Conservation (phyloP, 2,888 invertebrate species). For the Agonopterix alstromeriana region DNA sequence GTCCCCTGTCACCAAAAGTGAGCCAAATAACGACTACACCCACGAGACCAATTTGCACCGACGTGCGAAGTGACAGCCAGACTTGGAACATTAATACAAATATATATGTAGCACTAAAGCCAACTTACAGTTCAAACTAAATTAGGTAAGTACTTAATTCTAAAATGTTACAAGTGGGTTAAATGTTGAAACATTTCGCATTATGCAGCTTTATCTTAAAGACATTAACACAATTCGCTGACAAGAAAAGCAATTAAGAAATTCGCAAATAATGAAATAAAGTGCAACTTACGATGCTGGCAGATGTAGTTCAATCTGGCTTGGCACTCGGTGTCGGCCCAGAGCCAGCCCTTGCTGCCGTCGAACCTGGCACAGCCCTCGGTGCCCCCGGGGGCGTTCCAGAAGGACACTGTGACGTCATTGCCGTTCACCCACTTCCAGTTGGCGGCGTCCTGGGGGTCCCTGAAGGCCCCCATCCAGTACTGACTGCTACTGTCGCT, state of each 20-base stretch:
- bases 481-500: slow-evolving; percentile 95
- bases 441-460: slow-evolving; percentile 83
- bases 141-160: too few relatives aligned
- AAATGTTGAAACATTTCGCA: too few relatives aligned
- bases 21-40: too few relatives aligned
- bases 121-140: too few relatives aligned
- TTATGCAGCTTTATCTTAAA: neutral
- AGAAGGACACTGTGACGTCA: slow-evolving; percentile 92
- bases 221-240: neutral
- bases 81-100: too few relatives aligned
- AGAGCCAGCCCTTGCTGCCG: slow-evolving; percentile 95
- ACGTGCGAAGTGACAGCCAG: too few relatives aligned
- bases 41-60: too few relatives aligned
- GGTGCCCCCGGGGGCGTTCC: slow-evolving; percentile 90
- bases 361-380: slow-evolving; percentile 94
- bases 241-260: neutral
- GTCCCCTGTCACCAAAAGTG: too few relatives aligned
- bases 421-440: slow-evolving; percentile 96
- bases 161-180: too few relatives aligned
- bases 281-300: slow-evolving; percentile 89
- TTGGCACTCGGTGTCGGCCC: slow-evolving; percentile 94
- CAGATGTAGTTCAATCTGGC: slow-evolving; percentile 92
- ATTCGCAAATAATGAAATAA: slow-evolving; percentile 1
- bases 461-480: slow-evolving; percentile 96
- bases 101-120: too few relatives aligned